Evolutionary conservation across 2,797 vertebrate species (phyloP), one percentile per base, ranked within the genome.

Genomic region (Ambastaia sidthimunki): DNA sequence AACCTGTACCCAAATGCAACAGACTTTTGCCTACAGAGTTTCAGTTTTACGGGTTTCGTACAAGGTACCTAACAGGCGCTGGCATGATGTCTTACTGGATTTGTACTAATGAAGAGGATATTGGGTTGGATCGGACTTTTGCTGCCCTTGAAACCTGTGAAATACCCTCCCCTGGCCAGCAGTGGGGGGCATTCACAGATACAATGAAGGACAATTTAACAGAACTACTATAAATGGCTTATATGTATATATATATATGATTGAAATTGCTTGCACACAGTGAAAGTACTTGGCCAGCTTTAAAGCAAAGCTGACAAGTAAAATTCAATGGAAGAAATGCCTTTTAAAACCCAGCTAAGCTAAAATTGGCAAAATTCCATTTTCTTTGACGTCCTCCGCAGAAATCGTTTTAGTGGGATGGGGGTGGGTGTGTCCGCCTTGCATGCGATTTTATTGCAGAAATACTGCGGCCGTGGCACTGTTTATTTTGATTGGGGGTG

Each of bases 101-200:
- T 74, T 76, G 28, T 31, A 70, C 59, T 68, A 25, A 66, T 86
- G 83, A 80, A 78, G 37, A 77, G 81, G 85, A 81, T 21, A 7
- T 67, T 47, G 47, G 37, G 44, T 79, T 16, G 41, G 54, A 69
- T 34, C 16, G 47, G 18, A 34, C 34, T 54, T 60, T n/a, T n/a
- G 15, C 7, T 71, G 85, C 87, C 86, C 84, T 85, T 89, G 87
- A 89, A 88, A 87, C 86, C 85, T 89, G 86, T 86, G 85, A 87
- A 80, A 86, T 83, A 83, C 78, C n/a, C 80, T 71, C 87, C 90
- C 90, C 93, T 88, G 91, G 88, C 93, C 92, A 85, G 92, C 92
- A 93, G 92, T 91, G 88, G 87, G 73, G 87, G 89, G 85, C 72
- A 80, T 84, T 85, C 87, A 84, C 82, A 81, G 80, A 85, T 82